Evolutionary conservation across 2,888 invertebrate genomes (phyloP), one percentile per base, ranked within the genome.

Genomic region (Torymus aiolomorphi): DNA sequence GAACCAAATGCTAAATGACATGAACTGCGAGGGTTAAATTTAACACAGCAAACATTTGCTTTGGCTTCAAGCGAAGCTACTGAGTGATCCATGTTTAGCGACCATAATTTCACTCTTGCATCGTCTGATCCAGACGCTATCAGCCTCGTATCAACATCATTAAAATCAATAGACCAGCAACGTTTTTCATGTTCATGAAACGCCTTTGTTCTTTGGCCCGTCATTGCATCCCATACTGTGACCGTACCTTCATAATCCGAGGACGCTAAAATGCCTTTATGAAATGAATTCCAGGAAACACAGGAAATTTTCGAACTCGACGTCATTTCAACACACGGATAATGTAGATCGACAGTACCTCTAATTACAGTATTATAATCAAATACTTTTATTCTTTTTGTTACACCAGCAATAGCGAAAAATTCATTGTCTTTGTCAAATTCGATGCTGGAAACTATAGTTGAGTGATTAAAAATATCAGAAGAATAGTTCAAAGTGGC

Each of bases 101-200:
- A 95, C 96, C 98, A 98, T 71, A 98, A 92, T 90, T 98, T 98
- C 42, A 98, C 98, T 88, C 96, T 94, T 4, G 97, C 95, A 91
- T 98, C 97, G 91, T 98, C 98, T 0, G 97, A 97, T 0, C 97
- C 97, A 0, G 97, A 97, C 0, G 98, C 98, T 80, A 98, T 94
- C 59, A 98, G 91, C 31, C 96, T 93, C 14, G 97, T 96, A 90
- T 98, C 97, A 42, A 96, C 95, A 84, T 95, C 94, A 91, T 97
- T 98, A 91, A 98, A 98, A 91, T 98, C 97, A 56, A 98, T 97
- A 84, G 97, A 97, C 98, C 98, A 98, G 90, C 97, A 97, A 63
- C 98, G 92, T 89, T 97, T 97, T 91, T 98, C 97, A 91, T 98
- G 98, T 89, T 98, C 98, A 90, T 96, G 94, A 88, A 94, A 95